phyloP scores from a whole-genome alignment of 2,797 vertebrate species.

The Eupleurogrammus muticus region DNA sequence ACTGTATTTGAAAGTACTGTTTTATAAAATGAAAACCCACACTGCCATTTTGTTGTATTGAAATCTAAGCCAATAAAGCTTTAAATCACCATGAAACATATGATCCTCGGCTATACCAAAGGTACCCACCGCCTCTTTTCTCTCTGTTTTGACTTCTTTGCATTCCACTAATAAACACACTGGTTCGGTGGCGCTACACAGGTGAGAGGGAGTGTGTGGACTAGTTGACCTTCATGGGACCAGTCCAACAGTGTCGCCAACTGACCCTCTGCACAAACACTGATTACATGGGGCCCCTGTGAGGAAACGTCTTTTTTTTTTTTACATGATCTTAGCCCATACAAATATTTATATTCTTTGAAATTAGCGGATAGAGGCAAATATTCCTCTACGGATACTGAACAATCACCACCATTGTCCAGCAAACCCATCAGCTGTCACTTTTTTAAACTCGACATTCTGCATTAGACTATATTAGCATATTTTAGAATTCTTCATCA shows the following conservation, averaged over 20 bases:
- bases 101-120: conserved; percentile 70
- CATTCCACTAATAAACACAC: conserved; percentile 46
- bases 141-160: conserved; percentile 62
- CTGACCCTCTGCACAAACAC: conserved; percentile 32
- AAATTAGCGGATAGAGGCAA: neutral
- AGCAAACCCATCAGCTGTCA: no score
- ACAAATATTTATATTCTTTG: neutral
- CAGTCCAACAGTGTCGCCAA: neutral
- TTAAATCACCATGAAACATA: conserved; percentile 78
- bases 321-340: neutral
- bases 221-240: conserved; percentile 10
- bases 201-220: conserved; percentile 31
- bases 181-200: conserved; percentile 9
- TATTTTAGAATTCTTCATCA: no score
- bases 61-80: conserved; percentile 84
- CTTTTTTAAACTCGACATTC: no score
- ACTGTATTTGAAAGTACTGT: conserved; percentile 82
- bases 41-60: conserved; percentile 87
- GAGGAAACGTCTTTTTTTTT: neutral
- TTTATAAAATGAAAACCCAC: conserved; percentile 84
- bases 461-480: no score
- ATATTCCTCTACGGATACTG: neutral
- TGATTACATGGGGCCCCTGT: neutral
- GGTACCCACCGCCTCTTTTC: conserved; percentile 59
- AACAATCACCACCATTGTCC: neutral